These are phyloP conservation scores for Amphiprion clarkii DNA, from an alignment of 2,797 vertebrate species.

Conservation along the genomic window DNA sequence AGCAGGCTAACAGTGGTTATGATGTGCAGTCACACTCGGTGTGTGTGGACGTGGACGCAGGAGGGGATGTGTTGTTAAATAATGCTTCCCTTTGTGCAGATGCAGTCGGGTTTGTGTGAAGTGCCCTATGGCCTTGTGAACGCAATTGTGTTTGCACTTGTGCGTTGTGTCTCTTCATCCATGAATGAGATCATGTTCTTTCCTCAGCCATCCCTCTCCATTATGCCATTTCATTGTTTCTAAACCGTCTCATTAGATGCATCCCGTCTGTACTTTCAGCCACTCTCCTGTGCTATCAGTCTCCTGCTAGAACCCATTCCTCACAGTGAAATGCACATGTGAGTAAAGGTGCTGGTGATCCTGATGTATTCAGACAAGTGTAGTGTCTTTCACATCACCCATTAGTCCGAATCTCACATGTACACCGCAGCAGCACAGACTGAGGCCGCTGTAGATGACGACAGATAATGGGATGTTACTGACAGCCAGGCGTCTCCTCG, in stretches of 20 bases:
- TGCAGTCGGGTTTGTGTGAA: not conserved
- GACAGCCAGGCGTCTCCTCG: conserved; percentile 65
- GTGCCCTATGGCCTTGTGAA: conserved; percentile 1
- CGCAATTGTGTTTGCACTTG: conserved; percentile 9
- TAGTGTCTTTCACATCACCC: conserved; percentile 42
- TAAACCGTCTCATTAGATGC: not conserved
- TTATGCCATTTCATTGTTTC: not conserved
- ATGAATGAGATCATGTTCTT: conserved; percentile 1
- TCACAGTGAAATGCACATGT: conserved; percentile 6
- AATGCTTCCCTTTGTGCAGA: too few relatives aligned
- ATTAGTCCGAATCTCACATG: conserved; percentile 42
- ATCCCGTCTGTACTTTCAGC: conserved; percentile 5
- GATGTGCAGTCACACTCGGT: conserved; percentile 32
- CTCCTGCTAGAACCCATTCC: conserved; percentile 12
- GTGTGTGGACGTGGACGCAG: not conserved
- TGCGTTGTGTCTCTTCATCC: not conserved
- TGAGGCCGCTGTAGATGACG: conserved; percentile 48
- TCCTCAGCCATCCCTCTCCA: not conserved
- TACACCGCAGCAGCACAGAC: conserved; percentile 20
- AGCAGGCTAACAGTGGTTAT: conserved; percentile 13
- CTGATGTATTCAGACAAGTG: conserved; percentile 46
- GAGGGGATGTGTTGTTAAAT: not conserved
- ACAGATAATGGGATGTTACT: conserved; percentile 57
- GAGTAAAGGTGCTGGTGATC: conserved; percentile 41
- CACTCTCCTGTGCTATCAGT: not conserved